Percentiles rank a stretch among this genome's conserved stretches.
These are phyloP conservation scores for Caenorhabditis panamensis DNA, from an alignment of 2,888 invertebrate species.

Conservation along the genomic window DNA sequence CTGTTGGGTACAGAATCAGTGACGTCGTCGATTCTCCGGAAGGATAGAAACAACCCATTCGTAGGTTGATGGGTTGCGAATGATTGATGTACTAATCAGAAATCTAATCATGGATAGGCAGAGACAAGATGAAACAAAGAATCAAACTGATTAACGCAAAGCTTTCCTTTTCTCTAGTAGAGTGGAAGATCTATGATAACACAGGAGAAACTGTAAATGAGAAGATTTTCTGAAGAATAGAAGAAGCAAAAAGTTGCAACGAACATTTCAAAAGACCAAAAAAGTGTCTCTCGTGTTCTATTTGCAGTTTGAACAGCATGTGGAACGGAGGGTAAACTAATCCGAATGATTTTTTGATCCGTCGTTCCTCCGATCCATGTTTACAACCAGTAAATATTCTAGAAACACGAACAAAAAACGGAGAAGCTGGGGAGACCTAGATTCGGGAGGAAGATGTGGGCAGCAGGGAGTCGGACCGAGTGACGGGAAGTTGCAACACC, in stretches of 20 bases:
- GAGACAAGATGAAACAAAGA: neutral
- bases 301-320: neutral
- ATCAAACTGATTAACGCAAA: neutral
- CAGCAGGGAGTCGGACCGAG: neutral
- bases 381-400: constrained; percentile 33
- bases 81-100: neutral
- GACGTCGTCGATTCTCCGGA: neutral
- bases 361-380: constrained; percentile 26
- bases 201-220: no score
- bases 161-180: no score
- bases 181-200: no score
- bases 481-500: constrained; percentile 40
- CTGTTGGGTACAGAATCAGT: constrained; percentile 14
- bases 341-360: constrained; percentile 17
- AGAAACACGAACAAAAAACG: constrained; percentile 33
- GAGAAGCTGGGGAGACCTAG: constrained; percentile 20
- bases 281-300: neutral
- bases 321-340: neutral
- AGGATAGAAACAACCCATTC: neutral
- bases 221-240: no score
- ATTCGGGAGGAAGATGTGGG: neutral
- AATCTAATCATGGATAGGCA: neutral
- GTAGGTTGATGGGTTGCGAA: neutral
- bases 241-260: no score
- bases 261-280: no score